A percentile compares a stretch with the other conserved stretches of the same genome.
Evolutionary conservation across 1,140 invertebrate genomes (phyloP).

Genomic region (Gryllus bimaculatus): DNA sequence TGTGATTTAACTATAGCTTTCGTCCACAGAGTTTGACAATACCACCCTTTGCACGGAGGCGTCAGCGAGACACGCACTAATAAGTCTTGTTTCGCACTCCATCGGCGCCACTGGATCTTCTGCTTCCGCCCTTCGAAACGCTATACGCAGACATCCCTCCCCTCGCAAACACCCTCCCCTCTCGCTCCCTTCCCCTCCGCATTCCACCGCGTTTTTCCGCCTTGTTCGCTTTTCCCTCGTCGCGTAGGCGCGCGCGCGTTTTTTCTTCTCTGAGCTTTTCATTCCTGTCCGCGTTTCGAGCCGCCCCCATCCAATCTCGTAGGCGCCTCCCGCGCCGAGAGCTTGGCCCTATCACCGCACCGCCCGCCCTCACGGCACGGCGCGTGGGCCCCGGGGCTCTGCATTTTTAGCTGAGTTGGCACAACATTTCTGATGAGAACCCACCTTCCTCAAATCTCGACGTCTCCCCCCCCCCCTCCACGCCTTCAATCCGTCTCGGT

Average conservation of each 20-base stretch:
- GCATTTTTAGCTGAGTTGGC: background rate
- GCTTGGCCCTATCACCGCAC: background rate
- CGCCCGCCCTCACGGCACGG: no score
- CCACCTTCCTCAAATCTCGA: background rate
- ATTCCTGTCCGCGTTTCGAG: background rate
- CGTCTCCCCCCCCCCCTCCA: no score
- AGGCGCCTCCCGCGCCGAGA: background rate
- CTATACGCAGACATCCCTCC: no score
- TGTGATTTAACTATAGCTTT: no score
- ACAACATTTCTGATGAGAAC: background rate
- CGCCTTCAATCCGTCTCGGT: no score
- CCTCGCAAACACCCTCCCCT: no score
- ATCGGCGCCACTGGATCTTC: background rate
- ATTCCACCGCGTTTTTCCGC: no score
- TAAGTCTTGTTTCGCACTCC: background rate
- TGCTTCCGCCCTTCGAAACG: no score
- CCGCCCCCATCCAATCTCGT: background rate
- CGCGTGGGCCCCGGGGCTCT: background rate
- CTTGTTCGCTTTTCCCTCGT: background rate
- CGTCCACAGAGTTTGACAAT: no score
- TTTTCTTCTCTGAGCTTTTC: background rate
- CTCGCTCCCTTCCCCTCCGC: no score
- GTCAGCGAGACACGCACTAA: background rate
- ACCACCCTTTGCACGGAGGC: no score
- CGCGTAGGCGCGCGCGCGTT: background rate